Base-by-base conservation (phyloP, 2,113 vertebrate species). In the Lates calcarifer region DNA sequence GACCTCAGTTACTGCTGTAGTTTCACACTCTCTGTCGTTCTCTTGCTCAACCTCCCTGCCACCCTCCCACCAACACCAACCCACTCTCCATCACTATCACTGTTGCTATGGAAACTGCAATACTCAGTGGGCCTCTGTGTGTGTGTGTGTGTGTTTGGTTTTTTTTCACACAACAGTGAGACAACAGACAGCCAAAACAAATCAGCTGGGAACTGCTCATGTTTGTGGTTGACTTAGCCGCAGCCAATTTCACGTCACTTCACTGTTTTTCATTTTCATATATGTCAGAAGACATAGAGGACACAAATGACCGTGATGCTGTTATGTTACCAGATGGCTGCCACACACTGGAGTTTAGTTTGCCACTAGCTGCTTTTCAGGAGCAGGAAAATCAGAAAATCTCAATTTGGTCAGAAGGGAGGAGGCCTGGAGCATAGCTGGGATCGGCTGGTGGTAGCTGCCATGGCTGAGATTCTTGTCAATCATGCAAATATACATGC, bases 61-160 rank as follows among this genome's bases (percentile, higher is more conserved):
- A 15, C 47, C 45, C 67, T 62, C 67, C n/a, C 63, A 70, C 66
- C 45, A 49, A 49, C 68, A 58, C 41, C 76, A 68, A 24, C 79
- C 68, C 78, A 76, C 81, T 91, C 86, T 43, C 86, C 85, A 91
- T 88, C 90, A 86, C 83, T 77, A 49, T 74, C 66, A 39, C 80
- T 84, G 94, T 95, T 94, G 88, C 94, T 91, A 95, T 94, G 90
- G 94, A 87, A 95, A 95, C 93, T 86, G 86, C 78, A 89, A 84
- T 84, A 84, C 90, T 92, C 87, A 92, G 81, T 83, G 77, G 86
- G 79, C 78, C 73, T 55, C 39, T 60, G 68, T 81, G 71, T 81
- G 84, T 67, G 90, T 67, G n/a, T 65, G 49, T 53, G 63, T 78
- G 75, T 81, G 82, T 67, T 87, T 67, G 12, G 45, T 9, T 51